Base-by-base conservation (phyloP, 2,113 vertebrate genomes). In the Ptychochromis oligacanthus region DNA sequence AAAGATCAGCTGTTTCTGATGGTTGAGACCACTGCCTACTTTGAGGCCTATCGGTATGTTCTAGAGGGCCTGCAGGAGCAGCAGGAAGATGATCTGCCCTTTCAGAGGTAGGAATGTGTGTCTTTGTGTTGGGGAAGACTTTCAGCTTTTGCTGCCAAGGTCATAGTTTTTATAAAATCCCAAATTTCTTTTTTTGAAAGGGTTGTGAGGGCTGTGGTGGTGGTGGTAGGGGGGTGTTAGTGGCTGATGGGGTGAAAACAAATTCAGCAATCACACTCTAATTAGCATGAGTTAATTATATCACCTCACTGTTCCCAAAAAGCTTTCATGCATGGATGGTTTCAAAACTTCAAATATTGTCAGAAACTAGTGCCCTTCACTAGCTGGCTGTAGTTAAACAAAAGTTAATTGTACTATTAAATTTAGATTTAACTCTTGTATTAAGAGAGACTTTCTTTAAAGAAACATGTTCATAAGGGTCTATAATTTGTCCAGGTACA, bases 11-110 rank as follows among this genome's bases (percentile, higher is more conserved):
- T 94, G 62, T 99, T 99, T 87, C 91, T 98, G 64, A 99, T 99
- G 98, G 96, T 99, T 52, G 98, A 99, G 91, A 98, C 97, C 61
- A 96, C 97, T 0, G 97, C 98, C 22, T 99, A 98, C 87, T 99
- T 99, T 92, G 98, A 99, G 87, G 98, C 98, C 55, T 99, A 98
- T 87, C 93, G 96, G 1, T 97, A 98, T 12, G 97, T 99, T 79
- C 89, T 99, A 1, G 96, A 98, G 80, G 98, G 98, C 12, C 93
- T 99, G 36, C 95, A 98, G 92, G 96, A 97, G 86, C 92, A 96
- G 84, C 83, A 72, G 24, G 96, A 95, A 78, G 95, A 96, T 40
- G 94, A 96, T 3, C 74, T 99, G 56, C 98, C 98, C 2, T 99
- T 99, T 92, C 97, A 98, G 93, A 98, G 96, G 96, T 96, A 72